Conservation (phyloP, 2,888 invertebrate species). For the Lepas anatifera region DNA sequence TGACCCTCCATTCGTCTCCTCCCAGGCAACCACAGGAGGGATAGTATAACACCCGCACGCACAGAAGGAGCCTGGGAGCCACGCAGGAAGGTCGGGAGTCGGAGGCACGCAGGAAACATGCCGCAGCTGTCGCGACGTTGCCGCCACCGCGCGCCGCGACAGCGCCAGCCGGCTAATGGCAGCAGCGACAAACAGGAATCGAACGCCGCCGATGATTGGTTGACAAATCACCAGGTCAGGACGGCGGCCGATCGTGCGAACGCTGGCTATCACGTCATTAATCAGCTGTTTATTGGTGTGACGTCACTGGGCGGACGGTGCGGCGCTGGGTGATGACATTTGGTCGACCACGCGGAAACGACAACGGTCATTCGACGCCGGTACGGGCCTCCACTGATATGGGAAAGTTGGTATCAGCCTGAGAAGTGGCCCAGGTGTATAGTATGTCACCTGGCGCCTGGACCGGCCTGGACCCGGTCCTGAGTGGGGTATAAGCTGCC, state of each 20-base stretch:
- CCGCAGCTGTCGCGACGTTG: no score
- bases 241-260: slow-evolving; percentile 6
- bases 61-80: no score
- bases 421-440: not conserved
- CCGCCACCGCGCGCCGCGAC: no score
- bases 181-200: slow-evolving; percentile 5
- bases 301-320: not conserved
- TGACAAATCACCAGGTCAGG: not conserved
- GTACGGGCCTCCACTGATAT: not conserved
- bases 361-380: not conserved
- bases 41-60: no score
- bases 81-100: no score
- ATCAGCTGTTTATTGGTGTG: slow-evolving; percentile 11
- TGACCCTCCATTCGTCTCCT: no score
- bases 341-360: not conserved
- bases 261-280: not conserved
- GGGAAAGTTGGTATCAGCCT: not conserved
- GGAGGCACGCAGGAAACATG: no score
- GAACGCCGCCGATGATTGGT: slow-evolving; percentile 4
- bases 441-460: not conserved
- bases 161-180: not conserved
- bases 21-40: no score
- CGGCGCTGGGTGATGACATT: not conserved
- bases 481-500: no score
- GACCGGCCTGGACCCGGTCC: not conserved